A percentile compares a stretch with the other conserved stretches of the same genome.
phyloP scores from a whole-genome alignment of 2,113 vertebrate genomes.

The Lepidothrix coronata region DNA sequence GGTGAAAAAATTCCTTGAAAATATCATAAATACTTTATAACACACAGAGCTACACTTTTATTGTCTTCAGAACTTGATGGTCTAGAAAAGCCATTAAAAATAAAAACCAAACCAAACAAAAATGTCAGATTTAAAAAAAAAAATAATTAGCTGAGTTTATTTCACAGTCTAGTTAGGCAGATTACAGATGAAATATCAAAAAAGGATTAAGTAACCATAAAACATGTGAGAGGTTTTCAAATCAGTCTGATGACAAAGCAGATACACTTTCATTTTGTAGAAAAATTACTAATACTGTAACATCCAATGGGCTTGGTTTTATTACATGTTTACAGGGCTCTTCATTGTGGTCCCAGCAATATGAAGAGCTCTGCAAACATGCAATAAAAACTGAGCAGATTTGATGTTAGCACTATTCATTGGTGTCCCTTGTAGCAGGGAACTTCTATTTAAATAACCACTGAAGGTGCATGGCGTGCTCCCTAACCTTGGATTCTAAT shows the following conservation, averaged over 20 bases:
- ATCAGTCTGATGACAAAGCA: constrained; percentile 52
- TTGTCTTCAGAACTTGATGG: constrained; percentile 74
- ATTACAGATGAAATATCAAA: constrained; percentile 43
- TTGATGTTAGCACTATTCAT: constrained; percentile 39
- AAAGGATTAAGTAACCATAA: constrained; percentile 2
- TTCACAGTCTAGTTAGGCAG: constrained; percentile 48
- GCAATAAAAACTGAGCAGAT: constrained; percentile 66
- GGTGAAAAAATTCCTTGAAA: constrained; percentile 77
- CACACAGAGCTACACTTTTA: constrained; percentile 72
- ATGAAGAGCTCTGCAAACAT: constrained; percentile 61
- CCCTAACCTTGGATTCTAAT: constrained; percentile 25
- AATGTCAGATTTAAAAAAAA: constrained; percentile 55
- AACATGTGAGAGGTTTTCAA: not conserved
- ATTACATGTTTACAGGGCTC: constrained; percentile 64
- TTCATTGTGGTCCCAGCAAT: constrained; percentile 65
- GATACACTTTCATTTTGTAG: constrained; percentile 67
- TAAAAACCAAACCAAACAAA: not conserved
- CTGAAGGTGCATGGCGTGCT: constrained; percentile 9
- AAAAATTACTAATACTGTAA: constrained; percentile 64
- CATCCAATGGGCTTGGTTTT: constrained; percentile 66
- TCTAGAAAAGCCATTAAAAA: constrained; percentile 65
- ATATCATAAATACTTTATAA: constrained; percentile 82
- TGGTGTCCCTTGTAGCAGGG: constrained; percentile 47
- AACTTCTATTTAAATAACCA: constrained; percentile 61
- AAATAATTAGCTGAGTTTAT: constrained; percentile 53